Percentiles rank a stretch among this genome's conserved stretches.
phyloP scores from a whole-genome alignment of 2,888 invertebrate genomes.

The Anagyrus pseudococci region DNA sequence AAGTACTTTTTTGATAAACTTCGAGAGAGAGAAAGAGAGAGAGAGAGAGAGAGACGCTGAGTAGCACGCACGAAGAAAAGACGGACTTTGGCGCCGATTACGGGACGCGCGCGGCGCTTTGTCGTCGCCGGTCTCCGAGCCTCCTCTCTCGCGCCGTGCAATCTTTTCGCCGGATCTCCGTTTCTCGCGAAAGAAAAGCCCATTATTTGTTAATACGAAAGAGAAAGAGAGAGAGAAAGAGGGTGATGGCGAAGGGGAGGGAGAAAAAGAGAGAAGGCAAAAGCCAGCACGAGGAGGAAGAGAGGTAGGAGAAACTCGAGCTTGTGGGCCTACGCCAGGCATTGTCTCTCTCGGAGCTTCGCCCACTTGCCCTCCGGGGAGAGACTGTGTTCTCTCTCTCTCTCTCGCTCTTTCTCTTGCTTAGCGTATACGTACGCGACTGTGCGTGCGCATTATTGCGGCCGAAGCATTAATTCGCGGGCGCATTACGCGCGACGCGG shows the following conservation, averaged over 20 bases:
- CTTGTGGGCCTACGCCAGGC: neutral
- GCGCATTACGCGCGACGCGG: conserved; percentile 9
- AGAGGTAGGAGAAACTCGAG: neutral
- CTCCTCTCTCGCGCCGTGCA: neutral
- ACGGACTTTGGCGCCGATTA: too few species aligned
- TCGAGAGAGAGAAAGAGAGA: conserved; percentile 8
- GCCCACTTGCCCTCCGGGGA: too few species aligned
- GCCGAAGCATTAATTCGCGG: conserved; percentile 31
- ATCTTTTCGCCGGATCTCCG: conserved; percentile 42
- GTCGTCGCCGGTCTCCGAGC: neutral
- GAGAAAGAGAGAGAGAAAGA: conserved; percentile 2
- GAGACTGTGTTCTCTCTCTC: too few species aligned
- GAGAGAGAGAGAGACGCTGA: too few species aligned
- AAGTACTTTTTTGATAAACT: neutral
- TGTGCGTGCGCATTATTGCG: neutral
- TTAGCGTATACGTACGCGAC: too few species aligned
- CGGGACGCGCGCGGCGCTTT: too few species aligned
- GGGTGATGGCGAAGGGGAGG: neutral
- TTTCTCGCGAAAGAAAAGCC: conserved; percentile 42
- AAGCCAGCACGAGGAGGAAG: neutral
- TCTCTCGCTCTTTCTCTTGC: too few species aligned
- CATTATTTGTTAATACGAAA: conserved; percentile 41
- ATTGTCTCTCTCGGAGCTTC: too few species aligned
- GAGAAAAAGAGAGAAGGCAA: conserved; percentile 12
- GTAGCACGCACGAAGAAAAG: too few species aligned